phyloP scores from a whole-genome alignment of 1,140 invertebrate genomes.

The Sycophaga agraensis region DNA sequence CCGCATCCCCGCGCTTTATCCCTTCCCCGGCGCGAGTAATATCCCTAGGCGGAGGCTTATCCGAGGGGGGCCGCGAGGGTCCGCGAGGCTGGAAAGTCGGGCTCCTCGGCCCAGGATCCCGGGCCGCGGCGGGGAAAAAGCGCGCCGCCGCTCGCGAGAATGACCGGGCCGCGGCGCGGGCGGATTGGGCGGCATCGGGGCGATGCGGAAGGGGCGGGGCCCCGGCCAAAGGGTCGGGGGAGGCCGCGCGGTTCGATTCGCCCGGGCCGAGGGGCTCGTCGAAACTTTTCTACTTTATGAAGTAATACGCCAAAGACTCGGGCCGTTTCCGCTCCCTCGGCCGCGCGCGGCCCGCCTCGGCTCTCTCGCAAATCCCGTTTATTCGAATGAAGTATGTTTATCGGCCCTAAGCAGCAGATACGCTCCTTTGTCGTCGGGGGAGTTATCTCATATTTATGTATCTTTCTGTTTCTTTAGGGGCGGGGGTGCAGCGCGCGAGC shows the following conservation, averaged over 20 bases:
- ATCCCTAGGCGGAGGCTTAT: background rate
- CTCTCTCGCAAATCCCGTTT: background rate
- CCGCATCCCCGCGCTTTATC: background rate
- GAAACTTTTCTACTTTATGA: conserved; percentile 27
- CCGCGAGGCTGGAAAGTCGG: no score
- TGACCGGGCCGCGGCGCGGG: background rate
- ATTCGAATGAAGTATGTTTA: conserved; percentile 13
- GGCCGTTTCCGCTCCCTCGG: background rate
- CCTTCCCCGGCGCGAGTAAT: background rate
- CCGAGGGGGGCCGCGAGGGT: background rate
- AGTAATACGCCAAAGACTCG: conserved; percentile 16
- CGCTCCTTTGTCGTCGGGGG: conserved; percentile 9
- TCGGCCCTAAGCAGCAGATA: conserved; percentile 8
- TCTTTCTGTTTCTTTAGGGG: no score
- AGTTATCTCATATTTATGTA: no score
- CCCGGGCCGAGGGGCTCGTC: background rate
- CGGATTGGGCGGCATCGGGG: background rate
- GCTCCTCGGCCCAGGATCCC: conserved; percentile 1
- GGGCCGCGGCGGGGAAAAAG: background rate
- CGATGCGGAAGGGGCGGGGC: conserved; percentile 11
- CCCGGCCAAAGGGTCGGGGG: conserved; percentile 27
- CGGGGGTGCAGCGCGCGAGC: no score
- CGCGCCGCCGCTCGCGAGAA: conserved; percentile 15
- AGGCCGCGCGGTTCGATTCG: conserved; percentile 7
- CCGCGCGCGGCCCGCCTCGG: no score